phyloP scores from a whole-genome alignment of 1,140 invertebrate genomes.

The Bombus soroeensis region DNA sequence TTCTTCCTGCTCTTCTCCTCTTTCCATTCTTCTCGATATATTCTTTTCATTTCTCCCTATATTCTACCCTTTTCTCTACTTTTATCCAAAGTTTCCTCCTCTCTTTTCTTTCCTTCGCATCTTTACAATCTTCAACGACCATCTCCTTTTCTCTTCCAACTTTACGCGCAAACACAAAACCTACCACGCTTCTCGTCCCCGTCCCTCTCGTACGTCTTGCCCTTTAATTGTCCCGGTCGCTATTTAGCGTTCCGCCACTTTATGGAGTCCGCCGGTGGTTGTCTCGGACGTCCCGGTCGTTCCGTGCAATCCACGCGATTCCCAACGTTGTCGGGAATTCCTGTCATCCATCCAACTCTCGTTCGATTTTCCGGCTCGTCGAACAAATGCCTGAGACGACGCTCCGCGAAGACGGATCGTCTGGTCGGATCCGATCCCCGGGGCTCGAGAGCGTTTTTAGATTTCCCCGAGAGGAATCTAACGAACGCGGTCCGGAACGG shows the following conservation, averaged over 20 bases:
- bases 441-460: conserved; percentile 35
- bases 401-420: conserved; percentile 53
- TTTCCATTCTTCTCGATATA: conserved; percentile 7
- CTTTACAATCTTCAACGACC: background rate
- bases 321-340: conserved; percentile 36
- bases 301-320: conserved; percentile 2
- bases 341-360: conserved; percentile 54
- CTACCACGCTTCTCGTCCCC: background rate
- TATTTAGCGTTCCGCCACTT: background rate
- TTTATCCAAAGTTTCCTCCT: no score
- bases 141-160: no score
- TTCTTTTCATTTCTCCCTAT: background rate
- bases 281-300: background rate
- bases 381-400: conserved; percentile 54
- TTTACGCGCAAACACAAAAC: background rate
- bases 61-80: background rate
- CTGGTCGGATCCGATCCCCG: conserved; percentile 35
- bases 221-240: conserved; percentile 2
- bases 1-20: background rate
- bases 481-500: background rate
- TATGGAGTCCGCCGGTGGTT: background rate
- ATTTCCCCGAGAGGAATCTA: conserved; percentile 29
- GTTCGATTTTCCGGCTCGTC: conserved; percentile 63
- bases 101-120: background rate
- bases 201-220: background rate